These are phyloP conservation scores for Phocides pigmalion DNA, from an alignment of 1,140 invertebrate species.

Conservation along the genomic window DNA sequence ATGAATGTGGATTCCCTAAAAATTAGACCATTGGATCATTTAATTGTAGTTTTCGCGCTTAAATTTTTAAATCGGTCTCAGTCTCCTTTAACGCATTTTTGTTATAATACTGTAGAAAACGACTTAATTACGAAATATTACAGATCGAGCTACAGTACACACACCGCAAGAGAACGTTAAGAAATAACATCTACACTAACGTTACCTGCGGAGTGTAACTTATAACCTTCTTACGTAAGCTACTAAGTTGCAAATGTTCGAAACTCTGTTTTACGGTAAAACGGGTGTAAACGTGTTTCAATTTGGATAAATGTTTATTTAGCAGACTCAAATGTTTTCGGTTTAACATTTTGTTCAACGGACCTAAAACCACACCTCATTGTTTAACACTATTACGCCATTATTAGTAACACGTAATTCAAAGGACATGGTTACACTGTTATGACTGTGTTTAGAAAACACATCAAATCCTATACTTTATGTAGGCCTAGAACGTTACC, in stretches of 20 bases:
- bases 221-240: constrained; percentile 1
- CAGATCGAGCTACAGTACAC: too few species aligned
- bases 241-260: constrained; percentile 10
- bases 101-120: too few species aligned
- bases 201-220: not conserved
- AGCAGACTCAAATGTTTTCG: not conserved
- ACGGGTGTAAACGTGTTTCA: not conserved
- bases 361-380: constrained; percentile 27
- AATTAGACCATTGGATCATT: too few species aligned
- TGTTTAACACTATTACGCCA: constrained; percentile 31
- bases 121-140: too few species aligned
- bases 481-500: too few species aligned
- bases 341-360: constrained; percentile 11
- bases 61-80: too few species aligned
- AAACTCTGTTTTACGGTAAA: not conserved
- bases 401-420: constrained; percentile 25
- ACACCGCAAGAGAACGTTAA: not conserved
- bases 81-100: too few species aligned
- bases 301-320: constrained; percentile 14
- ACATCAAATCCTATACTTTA: too few species aligned
- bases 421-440: constrained; percentile 3
- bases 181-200: not conserved
- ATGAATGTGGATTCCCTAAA: too few species aligned
- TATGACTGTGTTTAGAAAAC: too few species aligned
- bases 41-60: too few species aligned